Evolutionary conservation across 2,113 vertebrate species (phyloP), one percentile per base, ranked within the genome.

Genomic region (Coreoperca whiteheadi): DNA sequence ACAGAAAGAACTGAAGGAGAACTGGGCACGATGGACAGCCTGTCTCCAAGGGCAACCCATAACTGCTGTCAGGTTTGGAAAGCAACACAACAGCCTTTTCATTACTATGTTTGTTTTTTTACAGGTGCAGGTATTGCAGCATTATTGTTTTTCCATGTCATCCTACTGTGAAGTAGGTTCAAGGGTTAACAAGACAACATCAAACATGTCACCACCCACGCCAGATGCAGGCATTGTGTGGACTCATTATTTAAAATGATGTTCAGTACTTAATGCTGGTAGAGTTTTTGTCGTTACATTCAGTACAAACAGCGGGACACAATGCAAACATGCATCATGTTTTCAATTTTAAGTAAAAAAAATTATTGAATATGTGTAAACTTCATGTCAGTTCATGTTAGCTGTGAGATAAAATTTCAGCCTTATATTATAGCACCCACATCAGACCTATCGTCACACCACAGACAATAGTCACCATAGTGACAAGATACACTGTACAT

Each of bases 21-120:
- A 54, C 68, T 96, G 95, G 95, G 95, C 95, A 77, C 95, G 95
- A 86, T 96, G 95, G 95, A 94, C 95, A 34, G 95, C 95, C 87
- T 94, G 93, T 94, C 90, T 95, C 87, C 90, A 92, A 82, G 94
- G 95, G 74, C 95, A 95, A 91, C 95, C 95, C 77, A 95, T 96
- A 83, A 94, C 84, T 74, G 89, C 88, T 74, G 88, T 96, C 92
- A 95, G 95, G 95, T 96, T 91, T 77, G 87, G 39, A 88, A 66
- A 70, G 83, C 87, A 90, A 60, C 74, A 86, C 73, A 84, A 82
- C 77, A 81, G 76, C 67, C 53, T 81, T 69, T 80, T 92, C 48
- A 88, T 87, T 56, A 79, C 80, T 39, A 65, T 60, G 82, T 74
- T 81, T 76, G 68, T 80, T 81, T 78, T 71, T 80, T 67, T 85